Conservation (phyloP, 2,797 vertebrate species). For the Phataginus tetradactyla region DNA sequence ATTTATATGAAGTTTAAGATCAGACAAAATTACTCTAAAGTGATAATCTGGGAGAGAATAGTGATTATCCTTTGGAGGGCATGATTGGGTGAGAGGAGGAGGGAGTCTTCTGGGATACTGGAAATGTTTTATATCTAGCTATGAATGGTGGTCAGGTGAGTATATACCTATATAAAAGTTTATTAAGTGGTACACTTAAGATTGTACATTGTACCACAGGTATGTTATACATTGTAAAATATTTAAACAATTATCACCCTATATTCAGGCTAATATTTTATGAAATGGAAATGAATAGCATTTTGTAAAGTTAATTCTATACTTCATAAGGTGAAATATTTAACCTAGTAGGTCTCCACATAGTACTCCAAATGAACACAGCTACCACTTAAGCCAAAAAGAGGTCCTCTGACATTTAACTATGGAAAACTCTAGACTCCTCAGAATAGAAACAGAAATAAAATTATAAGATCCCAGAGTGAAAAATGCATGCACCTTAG, state of each 20-base stretch:
- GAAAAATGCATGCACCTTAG: not conserved
- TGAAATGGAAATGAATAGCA: slow-evolving; percentile 6
- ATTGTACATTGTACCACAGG: not conserved
- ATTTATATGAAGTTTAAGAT: not conserved
- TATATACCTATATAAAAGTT: not conserved
- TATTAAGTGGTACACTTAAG: not conserved
- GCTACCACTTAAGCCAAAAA: not conserved
- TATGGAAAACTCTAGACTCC: not conserved
- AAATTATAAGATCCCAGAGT: not conserved
- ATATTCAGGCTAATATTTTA: not conserved
- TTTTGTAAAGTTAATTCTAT: slow-evolving; percentile 13
- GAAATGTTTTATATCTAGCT: not conserved
- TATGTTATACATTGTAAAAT: not conserved
- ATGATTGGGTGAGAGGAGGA: not conserved
- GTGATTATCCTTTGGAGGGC: not conserved
- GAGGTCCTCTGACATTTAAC: not conserved
- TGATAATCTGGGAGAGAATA: not conserved
- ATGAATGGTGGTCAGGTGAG: not conserved
- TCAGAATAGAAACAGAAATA: slow-evolving; percentile 1
- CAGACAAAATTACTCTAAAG: not conserved
- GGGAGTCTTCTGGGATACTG: not conserved
- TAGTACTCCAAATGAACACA: not conserved
- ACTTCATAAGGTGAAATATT: slow-evolving; percentile 10
- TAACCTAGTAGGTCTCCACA: not conserved
- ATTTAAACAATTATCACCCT: not conserved